A percentile compares a stretch with the other conserved stretches of the same genome.
phyloP scores from a whole-genome alignment of 2,113 vertebrate species.

The Falco punctatus region DNA sequence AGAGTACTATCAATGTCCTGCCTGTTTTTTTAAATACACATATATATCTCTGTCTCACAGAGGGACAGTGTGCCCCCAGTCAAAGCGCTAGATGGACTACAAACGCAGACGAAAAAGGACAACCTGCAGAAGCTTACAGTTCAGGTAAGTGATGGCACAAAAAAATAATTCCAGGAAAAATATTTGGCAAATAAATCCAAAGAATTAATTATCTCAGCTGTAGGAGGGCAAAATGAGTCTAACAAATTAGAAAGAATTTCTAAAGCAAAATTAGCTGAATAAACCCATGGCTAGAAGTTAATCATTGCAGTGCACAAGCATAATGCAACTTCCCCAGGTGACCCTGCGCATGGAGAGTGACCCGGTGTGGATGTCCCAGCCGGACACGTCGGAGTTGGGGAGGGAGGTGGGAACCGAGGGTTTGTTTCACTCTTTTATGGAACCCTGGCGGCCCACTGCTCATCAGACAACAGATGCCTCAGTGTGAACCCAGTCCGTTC shows the following conservation, averaged over 20 bases:
- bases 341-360: background rate
- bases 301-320: background rate
- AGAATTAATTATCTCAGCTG: background rate
- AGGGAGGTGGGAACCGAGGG: background rate
- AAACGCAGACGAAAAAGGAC: constrained; percentile 13
- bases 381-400: background rate
- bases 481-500: background rate
- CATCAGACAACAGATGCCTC: background rate
- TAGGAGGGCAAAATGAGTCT: background rate
- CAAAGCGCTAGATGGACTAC: constrained; percentile 27
- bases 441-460: background rate
- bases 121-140: background rate
- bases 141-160: background rate
- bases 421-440: background rate
- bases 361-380: background rate
- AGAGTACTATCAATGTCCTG: constrained; percentile 17
- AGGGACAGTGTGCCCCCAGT: background rate
- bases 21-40: background rate
- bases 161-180: background rate
- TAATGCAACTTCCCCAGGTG: background rate
- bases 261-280: background rate
- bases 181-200: constrained; percentile 10
- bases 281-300: background rate
- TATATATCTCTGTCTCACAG: background rate
- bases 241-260: background rate